These are phyloP conservation scores for Zapus hudsonius DNA, from an alignment of 2,113 vertebrate species.

Conservation along the genomic window DNA sequence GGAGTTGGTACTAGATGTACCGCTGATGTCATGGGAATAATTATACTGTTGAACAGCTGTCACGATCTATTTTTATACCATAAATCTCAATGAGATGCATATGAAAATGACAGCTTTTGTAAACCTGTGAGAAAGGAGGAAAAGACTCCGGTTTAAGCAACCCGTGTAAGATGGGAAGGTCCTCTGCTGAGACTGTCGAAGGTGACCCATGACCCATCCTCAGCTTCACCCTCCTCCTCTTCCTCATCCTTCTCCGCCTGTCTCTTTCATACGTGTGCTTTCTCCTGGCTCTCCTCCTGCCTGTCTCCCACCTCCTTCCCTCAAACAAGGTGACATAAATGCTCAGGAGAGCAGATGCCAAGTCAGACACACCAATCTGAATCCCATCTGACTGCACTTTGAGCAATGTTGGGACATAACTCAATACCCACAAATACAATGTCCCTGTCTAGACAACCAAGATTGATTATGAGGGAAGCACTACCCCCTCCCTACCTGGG, in stretches of 20 bases:
- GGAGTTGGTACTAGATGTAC: conserved; percentile 39
- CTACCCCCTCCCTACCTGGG: neutral
- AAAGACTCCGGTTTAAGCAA: neutral
- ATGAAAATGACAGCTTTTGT: conserved; percentile 53
- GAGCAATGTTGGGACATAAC: neutral
- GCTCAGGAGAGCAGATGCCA: neutral
- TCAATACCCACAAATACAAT: neutral
- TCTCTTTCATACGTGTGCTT: neutral
- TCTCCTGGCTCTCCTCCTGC: neutral
- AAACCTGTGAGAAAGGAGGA: neutral
- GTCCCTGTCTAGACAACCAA: neutral
- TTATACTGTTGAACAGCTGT: conserved; percentile 49
- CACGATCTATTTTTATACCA: conserved; percentile 67
- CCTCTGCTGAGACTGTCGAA: neutral
- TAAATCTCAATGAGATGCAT: conserved; percentile 58
- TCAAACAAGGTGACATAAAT: neutral
- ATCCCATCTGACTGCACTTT: neutral
- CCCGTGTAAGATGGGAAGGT: neutral
- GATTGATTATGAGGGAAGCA: too few species aligned
- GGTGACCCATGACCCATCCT: neutral
- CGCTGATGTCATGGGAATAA: conserved; percentile 61
- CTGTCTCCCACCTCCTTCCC: neutral
- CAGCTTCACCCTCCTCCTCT: neutral
- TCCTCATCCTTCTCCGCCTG: too few species aligned
- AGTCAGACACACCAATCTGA: neutral